These are phyloP conservation scores for Calyptomena viridis DNA, from an alignment of 2,113 vertebrate genomes.

Conservation along the genomic window DNA sequence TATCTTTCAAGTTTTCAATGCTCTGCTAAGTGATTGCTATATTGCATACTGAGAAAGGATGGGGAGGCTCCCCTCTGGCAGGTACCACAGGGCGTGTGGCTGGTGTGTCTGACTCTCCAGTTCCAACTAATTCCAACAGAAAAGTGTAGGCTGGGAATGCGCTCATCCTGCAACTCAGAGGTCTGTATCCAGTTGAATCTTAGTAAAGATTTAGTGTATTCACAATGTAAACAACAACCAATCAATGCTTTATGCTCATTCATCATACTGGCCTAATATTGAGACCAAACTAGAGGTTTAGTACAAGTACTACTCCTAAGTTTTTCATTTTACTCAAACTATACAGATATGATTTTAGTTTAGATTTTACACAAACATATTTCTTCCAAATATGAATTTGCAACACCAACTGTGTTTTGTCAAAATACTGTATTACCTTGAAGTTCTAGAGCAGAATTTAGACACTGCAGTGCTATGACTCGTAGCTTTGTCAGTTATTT, in stretches of 20 bases:
- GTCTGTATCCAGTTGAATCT: background rate
- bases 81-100: fast-evolving
- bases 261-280: background rate
- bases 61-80: too few species aligned
- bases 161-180: background rate
- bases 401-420: conserved; percentile 21
- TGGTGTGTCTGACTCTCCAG: background rate
- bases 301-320: background rate
- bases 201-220: background rate
- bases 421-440: conserved; percentile 5
- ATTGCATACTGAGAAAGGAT: background rate
- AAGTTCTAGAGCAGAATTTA: background rate
- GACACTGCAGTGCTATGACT: background rate
- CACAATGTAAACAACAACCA: background rate
- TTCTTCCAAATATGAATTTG: background rate
- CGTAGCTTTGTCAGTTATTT: background rate
- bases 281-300: background rate
- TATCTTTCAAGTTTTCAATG: background rate
- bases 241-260: background rate
- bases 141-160: background rate
- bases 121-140: background rate
- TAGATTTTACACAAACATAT: background rate
- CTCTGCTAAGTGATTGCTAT: background rate
- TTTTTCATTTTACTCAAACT: background rate
- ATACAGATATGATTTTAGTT: background rate